phyloP scores from a whole-genome alignment of 1,140 invertebrate species.

The Matsumurasca onukii region DNA sequence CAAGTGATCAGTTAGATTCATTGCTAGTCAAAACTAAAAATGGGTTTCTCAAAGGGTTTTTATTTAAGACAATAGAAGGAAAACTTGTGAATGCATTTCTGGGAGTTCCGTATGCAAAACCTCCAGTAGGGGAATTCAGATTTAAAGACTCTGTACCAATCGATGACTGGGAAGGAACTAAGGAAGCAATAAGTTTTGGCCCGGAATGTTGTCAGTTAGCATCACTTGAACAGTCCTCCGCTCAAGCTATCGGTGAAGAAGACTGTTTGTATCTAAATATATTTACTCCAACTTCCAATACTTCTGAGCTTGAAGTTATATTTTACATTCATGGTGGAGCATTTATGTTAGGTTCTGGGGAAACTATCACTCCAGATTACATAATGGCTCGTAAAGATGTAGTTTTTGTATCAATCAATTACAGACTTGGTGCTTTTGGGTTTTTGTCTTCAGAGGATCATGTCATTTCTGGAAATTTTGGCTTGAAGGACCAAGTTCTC shows the following conservation, averaged over 20 bases:
- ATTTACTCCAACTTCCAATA: constrained; percentile 7
- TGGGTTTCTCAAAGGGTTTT: too few species aligned
- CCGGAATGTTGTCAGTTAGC: constrained; percentile 3
- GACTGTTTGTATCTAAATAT: constrained; percentile 31
- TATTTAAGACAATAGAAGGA: constrained; percentile 1
- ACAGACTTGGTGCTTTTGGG: constrained; percentile 54
- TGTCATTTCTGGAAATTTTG: constrained; percentile 35
- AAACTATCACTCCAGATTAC: constrained; percentile 46
- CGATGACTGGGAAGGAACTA: background rate
- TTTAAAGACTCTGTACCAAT: constrained; percentile 5
- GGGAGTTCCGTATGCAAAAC: constrained; percentile 11
- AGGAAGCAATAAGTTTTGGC: background rate
- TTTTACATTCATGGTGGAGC: constrained; percentile 54
- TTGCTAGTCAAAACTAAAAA: too few species aligned
- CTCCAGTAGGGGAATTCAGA: background rate
- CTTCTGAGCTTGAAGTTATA: constrained; percentile 41
- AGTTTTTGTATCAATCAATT: constrained; percentile 67
- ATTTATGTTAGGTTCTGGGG: constrained; percentile 49
- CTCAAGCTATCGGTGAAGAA: constrained; percentile 18
- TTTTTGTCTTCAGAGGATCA: constrained; percentile 36
- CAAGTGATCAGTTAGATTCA: too few species aligned
- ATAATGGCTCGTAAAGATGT: constrained; percentile 55
- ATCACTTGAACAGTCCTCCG: background rate
- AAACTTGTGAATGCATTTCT: constrained; percentile 2
- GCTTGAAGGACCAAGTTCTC: constrained; percentile 36